Percentiles rank a stretch among this genome's conserved stretches.
phyloP scores from a whole-genome alignment of 2,888 invertebrate genomes.

The Pogonocherus hispidulus region DNA sequence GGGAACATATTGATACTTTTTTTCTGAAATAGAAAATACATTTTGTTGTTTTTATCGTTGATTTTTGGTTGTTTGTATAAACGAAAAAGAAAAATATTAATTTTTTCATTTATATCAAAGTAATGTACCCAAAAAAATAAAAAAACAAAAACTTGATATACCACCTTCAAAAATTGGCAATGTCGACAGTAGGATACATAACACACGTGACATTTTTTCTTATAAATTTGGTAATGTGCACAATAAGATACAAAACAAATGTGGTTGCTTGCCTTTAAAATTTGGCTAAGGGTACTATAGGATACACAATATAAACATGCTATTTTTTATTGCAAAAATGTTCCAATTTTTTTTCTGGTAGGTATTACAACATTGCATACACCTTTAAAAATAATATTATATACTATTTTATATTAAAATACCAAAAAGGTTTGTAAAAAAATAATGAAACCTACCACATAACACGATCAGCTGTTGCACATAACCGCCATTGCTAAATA shows the following conservation, averaged over 20 bases:
- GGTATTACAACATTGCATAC: constrained; percentile 14
- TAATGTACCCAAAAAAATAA: no score
- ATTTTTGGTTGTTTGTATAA: neutral
- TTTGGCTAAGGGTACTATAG: constrained; percentile 5
- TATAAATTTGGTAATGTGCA: constrained; percentile 9
- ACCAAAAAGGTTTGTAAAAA: constrained; percentile 9
- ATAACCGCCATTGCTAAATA: constrained; percentile 25
- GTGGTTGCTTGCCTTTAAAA: constrained; percentile 10
- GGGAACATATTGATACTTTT: constrained; percentile 28
- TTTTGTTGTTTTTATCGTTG: constrained; percentile 8
- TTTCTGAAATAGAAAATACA: constrained; percentile 16
- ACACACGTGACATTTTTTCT: constrained; percentile 6
- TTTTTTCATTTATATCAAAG: no score
- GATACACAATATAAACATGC: constrained; percentile 13
- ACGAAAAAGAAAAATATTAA: neutral
- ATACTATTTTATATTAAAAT: constrained; percentile 22
- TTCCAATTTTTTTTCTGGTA: constrained; percentile 12
- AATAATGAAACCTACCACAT: constrained; percentile 24
- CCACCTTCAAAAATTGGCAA: constrained; percentile 6
- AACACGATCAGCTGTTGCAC: constrained; percentile 27
- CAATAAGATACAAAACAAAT: constrained; percentile 21
- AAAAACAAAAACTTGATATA: no score
- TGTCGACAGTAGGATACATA: constrained; percentile 23
- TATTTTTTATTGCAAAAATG: constrained; percentile 23
- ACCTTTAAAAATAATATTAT: constrained; percentile 18